These are phyloP conservation scores for Steatocranus sp. DNA, from an alignment of 2,797 vertebrate genomes.

Conservation along the genomic window DNA sequence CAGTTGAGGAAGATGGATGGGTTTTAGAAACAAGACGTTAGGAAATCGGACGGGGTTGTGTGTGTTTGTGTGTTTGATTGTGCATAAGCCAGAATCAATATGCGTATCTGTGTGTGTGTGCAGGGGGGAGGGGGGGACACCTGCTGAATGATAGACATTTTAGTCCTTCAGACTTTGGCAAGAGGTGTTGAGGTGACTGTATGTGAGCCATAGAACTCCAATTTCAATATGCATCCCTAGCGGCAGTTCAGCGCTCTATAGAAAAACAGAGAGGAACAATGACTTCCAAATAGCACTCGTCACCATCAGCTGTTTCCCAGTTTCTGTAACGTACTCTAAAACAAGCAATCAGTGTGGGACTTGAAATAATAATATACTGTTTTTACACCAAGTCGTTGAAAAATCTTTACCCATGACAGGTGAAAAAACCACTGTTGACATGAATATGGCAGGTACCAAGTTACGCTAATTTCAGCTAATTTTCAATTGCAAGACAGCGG, in stretches of 20 bases:
- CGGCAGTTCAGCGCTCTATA: neutral
- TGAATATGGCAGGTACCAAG: neutral
- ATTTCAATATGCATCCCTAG: slow-evolving; percentile 38
- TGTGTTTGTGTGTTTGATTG: slow-evolving; percentile 44
- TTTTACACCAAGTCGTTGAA: neutral
- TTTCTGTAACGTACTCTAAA: slow-evolving; percentile 1
- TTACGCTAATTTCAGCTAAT: neutral
- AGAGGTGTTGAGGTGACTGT: slow-evolving; percentile 58
- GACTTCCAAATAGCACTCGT: slow-evolving; percentile 37
- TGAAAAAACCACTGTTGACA: neutral
- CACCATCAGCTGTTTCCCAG: neutral
- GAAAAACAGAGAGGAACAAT: slow-evolving; percentile 29
- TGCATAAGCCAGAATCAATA: neutral
- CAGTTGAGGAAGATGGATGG: slow-evolving; percentile 74
- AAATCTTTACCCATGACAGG: neutral
- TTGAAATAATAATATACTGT: neutral
- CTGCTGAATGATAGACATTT: slow-evolving; percentile 58
- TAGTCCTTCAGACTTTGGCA: slow-evolving; percentile 46
- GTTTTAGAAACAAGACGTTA: slow-evolving; percentile 60
- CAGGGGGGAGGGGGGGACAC: neutral
- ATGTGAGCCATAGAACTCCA: slow-evolving; percentile 62
- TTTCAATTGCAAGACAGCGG: neutral
- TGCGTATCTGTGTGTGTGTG: neutral
- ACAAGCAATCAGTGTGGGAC: neutral
- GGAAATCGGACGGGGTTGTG: slow-evolving; percentile 35